A percentile compares a stretch with the other conserved stretches of the same genome.
Evolutionary conservation across 2,113 vertebrate genomes (phyloP).

Genomic region (Otis tarda): DNA sequence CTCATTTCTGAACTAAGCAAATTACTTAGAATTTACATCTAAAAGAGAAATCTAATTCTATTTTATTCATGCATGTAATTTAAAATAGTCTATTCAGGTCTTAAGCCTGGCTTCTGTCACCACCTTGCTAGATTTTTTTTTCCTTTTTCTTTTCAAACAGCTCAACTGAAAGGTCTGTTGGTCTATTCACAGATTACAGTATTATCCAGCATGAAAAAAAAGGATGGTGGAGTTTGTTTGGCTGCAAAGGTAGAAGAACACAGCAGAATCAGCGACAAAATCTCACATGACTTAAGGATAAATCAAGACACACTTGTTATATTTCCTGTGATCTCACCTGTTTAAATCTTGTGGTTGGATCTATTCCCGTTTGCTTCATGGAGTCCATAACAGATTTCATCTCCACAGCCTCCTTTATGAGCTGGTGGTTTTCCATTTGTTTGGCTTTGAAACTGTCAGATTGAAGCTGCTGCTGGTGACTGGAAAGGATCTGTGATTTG

Average conservation of each 20-base stretch:
- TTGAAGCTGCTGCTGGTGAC: slow-evolving; percentile 84
- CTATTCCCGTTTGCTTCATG: slow-evolving; percentile 94
- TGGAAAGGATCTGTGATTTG: slow-evolving; percentile 83
- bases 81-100: neutral
- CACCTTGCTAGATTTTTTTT: neutral
- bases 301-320: neutral
- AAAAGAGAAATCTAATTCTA: slow-evolving; percentile 7
- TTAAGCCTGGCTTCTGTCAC: neutral
- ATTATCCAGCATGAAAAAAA: neutral
- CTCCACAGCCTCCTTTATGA: slow-evolving; percentile 93
- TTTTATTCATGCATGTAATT: neutral
- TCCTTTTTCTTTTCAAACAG: neutral
- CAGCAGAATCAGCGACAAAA: neutral
- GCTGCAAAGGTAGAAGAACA: neutral
- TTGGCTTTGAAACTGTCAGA: slow-evolving; percentile 84
- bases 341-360: slow-evolving; percentile 95
- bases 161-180: neutral
- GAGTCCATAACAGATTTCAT: slow-evolving; percentile 94
- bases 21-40: slow-evolving; percentile 5
- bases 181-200: neutral
- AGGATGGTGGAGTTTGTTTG: neutral
- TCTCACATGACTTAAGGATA: neutral
- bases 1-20: neutral
- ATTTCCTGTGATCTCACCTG: slow-evolving; percentile 85
- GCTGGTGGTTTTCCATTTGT: slow-evolving; percentile 91